Percentiles rank a stretch among this genome's conserved stretches.
Conservation (phyloP, 2,113 vertebrate genomes). For the Gavia stellata region DNA sequence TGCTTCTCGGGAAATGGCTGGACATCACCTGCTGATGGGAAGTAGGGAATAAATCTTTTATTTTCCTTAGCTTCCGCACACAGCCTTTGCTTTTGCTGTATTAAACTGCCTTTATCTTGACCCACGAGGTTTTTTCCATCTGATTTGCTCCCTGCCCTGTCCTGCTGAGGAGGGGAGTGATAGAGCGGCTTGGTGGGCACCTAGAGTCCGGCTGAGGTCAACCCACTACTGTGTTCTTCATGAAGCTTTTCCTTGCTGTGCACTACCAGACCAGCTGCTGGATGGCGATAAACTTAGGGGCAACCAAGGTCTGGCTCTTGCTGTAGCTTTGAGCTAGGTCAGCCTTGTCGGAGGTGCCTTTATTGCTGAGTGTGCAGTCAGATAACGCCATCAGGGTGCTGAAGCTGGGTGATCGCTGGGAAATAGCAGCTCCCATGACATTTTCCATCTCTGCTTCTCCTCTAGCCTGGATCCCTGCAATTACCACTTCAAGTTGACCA, state of each 20-base stretch:
- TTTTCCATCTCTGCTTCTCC: background rate
- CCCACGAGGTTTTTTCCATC: no score
- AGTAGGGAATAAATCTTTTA: no score
- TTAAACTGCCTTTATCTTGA: no score
- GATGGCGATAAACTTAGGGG: background rate
- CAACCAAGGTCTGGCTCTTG: background rate
- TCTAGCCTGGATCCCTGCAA: constrained; percentile 68
- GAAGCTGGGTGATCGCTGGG: background rate
- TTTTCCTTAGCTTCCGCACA: no score
- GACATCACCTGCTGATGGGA: no score
- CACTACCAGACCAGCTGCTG: background rate
- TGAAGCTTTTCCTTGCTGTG: background rate
- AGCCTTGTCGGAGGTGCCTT: background rate
- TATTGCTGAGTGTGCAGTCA: background rate
- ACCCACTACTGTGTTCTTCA: background rate
- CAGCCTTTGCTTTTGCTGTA: no score
- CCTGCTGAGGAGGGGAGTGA: no score
- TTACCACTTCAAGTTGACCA: constrained; percentile 81
- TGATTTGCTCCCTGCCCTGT: no score
- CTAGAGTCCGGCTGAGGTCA: no score
- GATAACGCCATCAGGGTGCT: accelerated
- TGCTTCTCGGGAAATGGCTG: no score
- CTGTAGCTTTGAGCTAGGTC: background rate
- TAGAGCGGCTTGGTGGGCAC: no score
- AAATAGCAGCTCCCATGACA: background rate